phyloP scores from a whole-genome alignment of 2,797 vertebrate genomes.

The Notamacropus eugenii region DNA sequence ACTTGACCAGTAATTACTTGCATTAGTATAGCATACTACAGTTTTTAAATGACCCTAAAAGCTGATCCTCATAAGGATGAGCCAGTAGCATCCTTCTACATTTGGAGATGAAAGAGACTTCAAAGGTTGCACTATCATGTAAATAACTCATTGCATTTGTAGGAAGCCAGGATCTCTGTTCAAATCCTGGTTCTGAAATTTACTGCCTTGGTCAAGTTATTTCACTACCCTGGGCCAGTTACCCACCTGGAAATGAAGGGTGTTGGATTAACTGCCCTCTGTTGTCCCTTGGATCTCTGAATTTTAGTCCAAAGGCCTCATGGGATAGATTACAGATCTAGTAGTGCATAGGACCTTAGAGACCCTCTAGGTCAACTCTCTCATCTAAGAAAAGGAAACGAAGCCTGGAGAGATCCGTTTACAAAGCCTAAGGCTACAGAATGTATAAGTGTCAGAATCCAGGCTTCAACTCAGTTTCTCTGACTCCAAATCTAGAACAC shows the following conservation, averaged over 20 bases:
- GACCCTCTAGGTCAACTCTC: not conserved
- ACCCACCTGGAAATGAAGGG: not conserved
- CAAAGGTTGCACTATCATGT: not conserved
- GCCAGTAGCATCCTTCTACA: not conserved
- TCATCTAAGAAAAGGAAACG: not conserved
- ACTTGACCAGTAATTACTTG: not conserved
- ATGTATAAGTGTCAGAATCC: not conserved
- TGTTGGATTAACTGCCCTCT: not conserved
- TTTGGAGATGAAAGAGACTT: not conserved
- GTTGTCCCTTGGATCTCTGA: not conserved
- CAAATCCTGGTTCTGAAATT: not conserved
- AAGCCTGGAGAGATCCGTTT: not conserved
- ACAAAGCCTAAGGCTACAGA: not conserved
- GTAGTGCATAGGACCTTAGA: not conserved
- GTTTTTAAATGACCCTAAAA: not conserved
- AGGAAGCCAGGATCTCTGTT: not conserved
- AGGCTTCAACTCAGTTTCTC: not conserved
- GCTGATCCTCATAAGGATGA: not conserved
- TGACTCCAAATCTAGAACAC: not conserved
- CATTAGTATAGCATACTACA: not conserved
- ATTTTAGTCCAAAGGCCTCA: not conserved
- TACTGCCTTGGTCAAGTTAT: not conserved
- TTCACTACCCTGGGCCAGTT: not conserved
- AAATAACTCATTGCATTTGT: not conserved
- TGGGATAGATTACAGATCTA: not conserved